A percentile compares a stretch with the other conserved stretches of the same genome.
phyloP scores from a whole-genome alignment of 2,113 vertebrate species.

The Poeciliopsis occidentalis region DNA sequence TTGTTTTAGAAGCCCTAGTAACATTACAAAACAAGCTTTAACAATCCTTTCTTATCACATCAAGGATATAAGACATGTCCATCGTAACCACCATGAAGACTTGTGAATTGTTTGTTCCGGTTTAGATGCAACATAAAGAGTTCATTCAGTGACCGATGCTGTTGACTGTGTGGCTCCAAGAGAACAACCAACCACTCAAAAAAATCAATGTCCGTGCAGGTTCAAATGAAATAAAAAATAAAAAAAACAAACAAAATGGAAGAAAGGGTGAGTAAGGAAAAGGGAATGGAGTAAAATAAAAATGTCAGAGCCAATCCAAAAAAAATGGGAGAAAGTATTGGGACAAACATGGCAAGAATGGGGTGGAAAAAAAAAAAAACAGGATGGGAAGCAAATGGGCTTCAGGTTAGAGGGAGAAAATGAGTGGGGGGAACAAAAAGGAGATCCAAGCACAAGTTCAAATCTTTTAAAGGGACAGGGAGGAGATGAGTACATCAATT shows the following conservation, averaged over 20 bases:
- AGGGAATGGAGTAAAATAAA: slow-evolving; percentile 40
- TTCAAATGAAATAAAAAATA: slow-evolving; percentile 69
- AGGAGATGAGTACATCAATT: slow-evolving; percentile 85
- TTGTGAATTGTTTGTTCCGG: slow-evolving; percentile 86
- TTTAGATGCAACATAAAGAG: slow-evolving; percentile 84
- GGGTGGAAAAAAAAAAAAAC: slow-evolving; percentile 35
- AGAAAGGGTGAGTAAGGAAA: slow-evolving; percentile 53
- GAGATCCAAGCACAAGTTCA: slow-evolving; percentile 98
- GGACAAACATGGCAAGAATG: slow-evolving; percentile 51
- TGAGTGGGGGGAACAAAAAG: slow-evolving; percentile 84
- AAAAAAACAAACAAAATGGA: slow-evolving; percentile 35
- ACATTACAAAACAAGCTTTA: slow-evolving; percentile 84
- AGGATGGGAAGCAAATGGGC: slow-evolving; percentile 83
- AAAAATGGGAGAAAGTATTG: neutral
- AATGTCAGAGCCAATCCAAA: slow-evolving; percentile 3
- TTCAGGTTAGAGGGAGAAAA: slow-evolving; percentile 80
- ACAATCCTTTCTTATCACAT: slow-evolving; percentile 82
- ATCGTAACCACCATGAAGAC: slow-evolving; percentile 87
- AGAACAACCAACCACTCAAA: slow-evolving; percentile 93
- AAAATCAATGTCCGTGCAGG: slow-evolving; percentile 93
- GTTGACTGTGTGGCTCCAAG: slow-evolving; percentile 85
- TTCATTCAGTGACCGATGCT: slow-evolving; percentile 91
- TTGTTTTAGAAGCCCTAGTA: slow-evolving; percentile 80
- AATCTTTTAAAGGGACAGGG: slow-evolving; percentile 87
- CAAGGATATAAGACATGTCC: slow-evolving; percentile 86